Evolutionary conservation across 2,888 invertebrate genomes (phyloP).

Genomic region (Incurvaria masculella): DNA sequence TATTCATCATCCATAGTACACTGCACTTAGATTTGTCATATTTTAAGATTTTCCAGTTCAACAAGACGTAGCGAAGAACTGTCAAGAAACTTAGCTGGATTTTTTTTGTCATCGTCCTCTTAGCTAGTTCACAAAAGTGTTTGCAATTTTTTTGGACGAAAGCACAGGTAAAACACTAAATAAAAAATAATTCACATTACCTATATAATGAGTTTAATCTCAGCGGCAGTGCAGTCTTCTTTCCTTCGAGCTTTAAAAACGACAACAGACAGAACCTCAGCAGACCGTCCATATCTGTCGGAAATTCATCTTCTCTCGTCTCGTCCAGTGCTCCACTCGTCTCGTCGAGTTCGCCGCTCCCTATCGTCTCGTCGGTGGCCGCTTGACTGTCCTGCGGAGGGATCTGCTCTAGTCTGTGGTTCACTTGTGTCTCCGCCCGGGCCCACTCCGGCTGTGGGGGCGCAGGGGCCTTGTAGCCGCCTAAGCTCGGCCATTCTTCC

Average conservation of each 20-base stretch:
- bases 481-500: conserved; percentile 8
- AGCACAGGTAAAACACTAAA: too few relatives aligned
- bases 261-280: conserved; percentile 74
- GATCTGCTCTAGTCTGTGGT: background rate
- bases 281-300: conserved; percentile 67
- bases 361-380: background rate
- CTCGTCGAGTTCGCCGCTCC: conserved; percentile 5
- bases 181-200: too few relatives aligned
- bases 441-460: background rate
- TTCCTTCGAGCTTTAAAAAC: conserved; percentile 72
- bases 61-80: too few relatives aligned
- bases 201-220: conserved; percentile 81
- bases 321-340: conserved; percentile 12
- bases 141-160: too few relatives aligned
- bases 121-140: too few relatives aligned
- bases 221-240: conserved; percentile 69
- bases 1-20: too few relatives aligned
- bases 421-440: background rate
- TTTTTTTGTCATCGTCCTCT: too few relatives aligned
- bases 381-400: too few relatives aligned
- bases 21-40: too few relatives aligned
- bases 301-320: conserved; percentile 23
- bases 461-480: background rate
- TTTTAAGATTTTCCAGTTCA: too few relatives aligned
- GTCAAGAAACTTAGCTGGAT: too few relatives aligned